phyloP scores from a whole-genome alignment of 2,113 vertebrate genomes.

The Aegithalos caudatus region DNA sequence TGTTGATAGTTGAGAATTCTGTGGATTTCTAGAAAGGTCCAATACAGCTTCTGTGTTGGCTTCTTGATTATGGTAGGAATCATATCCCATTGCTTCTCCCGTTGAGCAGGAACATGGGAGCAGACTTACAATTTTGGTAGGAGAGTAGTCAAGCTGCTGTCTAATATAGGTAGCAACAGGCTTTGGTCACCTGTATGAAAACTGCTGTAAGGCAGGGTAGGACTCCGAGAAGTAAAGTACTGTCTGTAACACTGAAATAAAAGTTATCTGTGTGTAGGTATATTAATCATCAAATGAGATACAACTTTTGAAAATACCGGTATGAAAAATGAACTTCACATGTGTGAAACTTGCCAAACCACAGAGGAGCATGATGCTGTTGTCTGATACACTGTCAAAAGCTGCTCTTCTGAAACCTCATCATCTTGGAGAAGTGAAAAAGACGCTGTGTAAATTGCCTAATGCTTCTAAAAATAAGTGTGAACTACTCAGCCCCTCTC shows the following conservation, averaged over 20 bases:
- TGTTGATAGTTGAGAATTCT: neutral
- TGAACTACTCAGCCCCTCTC: neutral
- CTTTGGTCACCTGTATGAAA: neutral
- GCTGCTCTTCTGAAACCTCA: slow-evolving; percentile 7
- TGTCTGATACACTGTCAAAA: neutral
- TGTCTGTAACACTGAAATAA: neutral
- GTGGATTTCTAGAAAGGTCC: neutral
- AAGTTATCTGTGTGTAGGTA: neutral
- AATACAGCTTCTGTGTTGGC: neutral
- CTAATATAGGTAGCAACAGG: neutral
- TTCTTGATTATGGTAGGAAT: neutral
- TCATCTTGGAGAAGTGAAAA: neutral
- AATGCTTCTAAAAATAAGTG: neutral
- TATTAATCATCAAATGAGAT: neutral
- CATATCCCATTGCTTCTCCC: neutral
- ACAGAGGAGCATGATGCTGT: neutral
- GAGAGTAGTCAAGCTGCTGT: neutral
- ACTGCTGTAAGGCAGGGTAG: neutral
- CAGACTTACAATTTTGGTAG: neutral
- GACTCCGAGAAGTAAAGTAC: neutral
- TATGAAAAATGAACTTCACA: neutral
- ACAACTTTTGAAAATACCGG: neutral
- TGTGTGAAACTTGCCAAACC: neutral
- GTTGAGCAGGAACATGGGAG: neutral
- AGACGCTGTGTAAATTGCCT: neutral